phyloP scores from a whole-genome alignment of 1,140 invertebrate species.

The Brachionus rubens region DNA sequence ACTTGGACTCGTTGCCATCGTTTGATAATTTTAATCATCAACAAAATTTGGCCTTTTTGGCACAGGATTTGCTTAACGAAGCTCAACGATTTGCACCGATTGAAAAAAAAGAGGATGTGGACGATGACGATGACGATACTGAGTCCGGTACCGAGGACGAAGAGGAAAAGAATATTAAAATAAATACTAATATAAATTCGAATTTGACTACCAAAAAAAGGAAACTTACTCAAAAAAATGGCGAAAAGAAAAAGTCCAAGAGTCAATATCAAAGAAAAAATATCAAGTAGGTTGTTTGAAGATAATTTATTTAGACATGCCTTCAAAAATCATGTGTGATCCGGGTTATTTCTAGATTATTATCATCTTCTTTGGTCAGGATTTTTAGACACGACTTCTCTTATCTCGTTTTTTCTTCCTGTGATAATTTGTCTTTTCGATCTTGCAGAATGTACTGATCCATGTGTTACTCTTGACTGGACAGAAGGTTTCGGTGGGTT shows the following conservation, averaged over 20 bases:
- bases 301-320: not conserved
- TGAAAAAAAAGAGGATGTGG: not conserved
- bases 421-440: too few relatives aligned
- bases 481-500: too few relatives aligned
- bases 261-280: not conserved
- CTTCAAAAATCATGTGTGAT: too few relatives aligned
- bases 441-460: too few relatives aligned
- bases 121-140: not conserved
- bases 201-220: not conserved
- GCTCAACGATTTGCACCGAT: not conserved
- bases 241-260: not conserved
- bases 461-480: too few relatives aligned
- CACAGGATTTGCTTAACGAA: conserved; percentile 31
- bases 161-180: not conserved
- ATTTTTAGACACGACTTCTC: too few relatives aligned
- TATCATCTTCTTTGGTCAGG: too few relatives aligned
- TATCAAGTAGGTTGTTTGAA: not conserved
- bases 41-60: conserved; percentile 35
- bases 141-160: not conserved
- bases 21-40: not conserved
- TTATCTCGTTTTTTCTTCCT: too few relatives aligned
- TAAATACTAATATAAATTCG: not conserved
- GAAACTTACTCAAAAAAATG: not conserved
- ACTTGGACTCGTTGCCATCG: not conserved
- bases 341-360: too few relatives aligned